Evolutionary conservation across 23 tunicate species (phyloP).

Genomic region (Aplidium turbinatum): DNA sequence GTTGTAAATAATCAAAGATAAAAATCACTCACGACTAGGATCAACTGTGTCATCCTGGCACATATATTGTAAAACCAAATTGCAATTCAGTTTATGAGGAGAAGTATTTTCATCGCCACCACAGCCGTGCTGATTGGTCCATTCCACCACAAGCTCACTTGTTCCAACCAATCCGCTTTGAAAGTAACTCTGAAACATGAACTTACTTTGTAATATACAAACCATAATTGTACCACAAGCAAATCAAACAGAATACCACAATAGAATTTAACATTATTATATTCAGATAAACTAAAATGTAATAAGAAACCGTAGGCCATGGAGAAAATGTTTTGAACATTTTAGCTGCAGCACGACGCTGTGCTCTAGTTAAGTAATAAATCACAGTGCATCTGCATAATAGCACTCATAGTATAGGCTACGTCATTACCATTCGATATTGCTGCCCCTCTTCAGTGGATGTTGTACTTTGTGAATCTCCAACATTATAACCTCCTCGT

Average conservation of each 20-base stretch:
- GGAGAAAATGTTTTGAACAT: too few relatives aligned
- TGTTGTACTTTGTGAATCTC: too few relatives aligned
- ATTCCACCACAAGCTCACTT: constrained; percentile 66
- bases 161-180: constrained; percentile 74
- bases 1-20: not conserved
- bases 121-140: constrained; percentile 99
- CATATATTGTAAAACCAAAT: constrained; percentile 82
- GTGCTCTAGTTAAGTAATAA: too few relatives aligned
- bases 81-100: constrained; percentile 88
- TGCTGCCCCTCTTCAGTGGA: constrained; percentile 54
- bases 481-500: constrained; percentile 94
- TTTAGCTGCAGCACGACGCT: too few relatives aligned
- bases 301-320: too few relatives aligned
- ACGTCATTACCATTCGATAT: constrained; percentile 84
- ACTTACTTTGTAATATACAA: too few relatives aligned
- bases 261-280: too few relatives aligned
- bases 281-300: too few relatives aligned
- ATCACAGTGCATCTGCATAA: too few relatives aligned
- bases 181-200: constrained; percentile 58
- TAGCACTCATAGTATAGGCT: too few relatives aligned
- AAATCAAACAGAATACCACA: too few relatives aligned
- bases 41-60: constrained; percentile 60
- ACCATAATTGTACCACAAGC: too few relatives aligned
- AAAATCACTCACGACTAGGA: constrained; percentile 48
- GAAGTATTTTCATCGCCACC: constrained; percentile 76